A percentile compares a stretch with the other conserved stretches of the same genome.
phyloP scores from a whole-genome alignment of 2,113 vertebrate species.

The Cynoglossus semilaevis region DNA sequence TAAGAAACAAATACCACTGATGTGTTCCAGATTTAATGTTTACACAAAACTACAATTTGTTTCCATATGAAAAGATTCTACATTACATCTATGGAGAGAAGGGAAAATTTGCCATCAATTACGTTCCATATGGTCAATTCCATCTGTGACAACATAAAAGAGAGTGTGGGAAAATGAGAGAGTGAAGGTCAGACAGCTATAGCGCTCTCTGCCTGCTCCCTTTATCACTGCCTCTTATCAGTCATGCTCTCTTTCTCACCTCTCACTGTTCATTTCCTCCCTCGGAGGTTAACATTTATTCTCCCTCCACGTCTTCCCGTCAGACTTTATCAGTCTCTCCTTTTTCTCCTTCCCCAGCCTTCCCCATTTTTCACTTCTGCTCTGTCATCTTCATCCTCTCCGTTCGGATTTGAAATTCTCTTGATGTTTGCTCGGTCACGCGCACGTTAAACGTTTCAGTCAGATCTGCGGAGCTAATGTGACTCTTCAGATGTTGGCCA shows the following conservation, averaged over 20 bases:
- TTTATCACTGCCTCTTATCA: slow-evolving; percentile 45
- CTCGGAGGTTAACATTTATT: slow-evolving; percentile 31
- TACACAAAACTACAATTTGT: too few relatives aligned
- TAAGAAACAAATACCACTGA: too few relatives aligned
- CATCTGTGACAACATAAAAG: slow-evolving; percentile 28
- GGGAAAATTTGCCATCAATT: too few relatives aligned
- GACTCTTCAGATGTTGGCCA: too few relatives aligned
- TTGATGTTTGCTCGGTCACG: slow-evolving; percentile 8
- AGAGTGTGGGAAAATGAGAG: slow-evolving; percentile 24
- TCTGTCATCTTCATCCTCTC: slow-evolving; percentile 38
- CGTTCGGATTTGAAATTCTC: slow-evolving; percentile 22
- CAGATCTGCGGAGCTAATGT: neutral
- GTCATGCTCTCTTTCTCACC: slow-evolving; percentile 38
- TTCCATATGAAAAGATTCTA: too few relatives aligned
- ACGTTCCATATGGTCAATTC: slow-evolving; percentile 41
- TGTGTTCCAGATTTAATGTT: too few relatives aligned
- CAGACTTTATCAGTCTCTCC: slow-evolving; percentile 26
- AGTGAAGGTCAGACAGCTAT: slow-evolving; percentile 52
- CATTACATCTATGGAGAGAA: too few relatives aligned
- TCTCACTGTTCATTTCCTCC: slow-evolving; percentile 38
- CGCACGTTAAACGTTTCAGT: neutral
- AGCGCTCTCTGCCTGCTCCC: slow-evolving; percentile 17
- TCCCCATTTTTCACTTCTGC: slow-evolving; percentile 28
- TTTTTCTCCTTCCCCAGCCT: slow-evolving; percentile 13
- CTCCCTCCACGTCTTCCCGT: slow-evolving; percentile 23